A percentile compares a stretch with the other conserved stretches of the same genome.
These are phyloP conservation scores for Achatina immaculata DNA, from an alignment of 1,140 invertebrate genomes.

Conservation along the genomic window DNA sequence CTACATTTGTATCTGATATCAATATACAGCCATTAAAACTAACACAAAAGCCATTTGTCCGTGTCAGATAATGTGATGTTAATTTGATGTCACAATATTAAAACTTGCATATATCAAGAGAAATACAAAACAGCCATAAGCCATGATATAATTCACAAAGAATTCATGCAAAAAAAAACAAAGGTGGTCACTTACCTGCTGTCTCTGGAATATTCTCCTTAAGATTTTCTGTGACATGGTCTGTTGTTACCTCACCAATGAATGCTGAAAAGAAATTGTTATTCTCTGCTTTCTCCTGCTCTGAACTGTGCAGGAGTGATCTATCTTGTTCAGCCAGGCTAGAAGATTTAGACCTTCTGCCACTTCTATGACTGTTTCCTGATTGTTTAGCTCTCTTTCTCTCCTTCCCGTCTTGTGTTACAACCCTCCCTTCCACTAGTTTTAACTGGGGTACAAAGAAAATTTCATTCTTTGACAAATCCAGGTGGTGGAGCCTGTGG, in stretches of 20 bases:
- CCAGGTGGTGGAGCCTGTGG: slow-evolving; percentile 67
- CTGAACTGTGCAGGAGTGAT: too few relatives aligned
- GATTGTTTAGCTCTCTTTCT: not conserved
- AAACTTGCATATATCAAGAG: too few relatives aligned
- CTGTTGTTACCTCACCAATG: not conserved
- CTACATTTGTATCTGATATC: too few relatives aligned
- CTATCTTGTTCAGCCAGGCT: not conserved
- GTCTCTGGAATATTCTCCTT: not conserved
- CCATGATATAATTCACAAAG: too few relatives aligned
- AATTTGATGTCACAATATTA: too few relatives aligned
- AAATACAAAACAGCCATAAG: too few relatives aligned
- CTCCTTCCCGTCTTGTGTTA: slow-evolving; percentile 49
- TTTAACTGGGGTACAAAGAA: slow-evolving; percentile 68
- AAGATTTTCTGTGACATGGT: not conserved
- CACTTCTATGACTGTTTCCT: not conserved
- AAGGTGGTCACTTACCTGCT: not conserved
- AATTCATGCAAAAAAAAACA: too few relatives aligned
- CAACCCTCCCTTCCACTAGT: slow-evolving; percentile 60
- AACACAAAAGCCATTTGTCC: too few relatives aligned
- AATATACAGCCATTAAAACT: too few relatives aligned
- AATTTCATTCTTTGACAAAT: slow-evolving; percentile 68
- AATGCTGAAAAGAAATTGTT: too few relatives aligned
- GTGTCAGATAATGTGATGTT: too few relatives aligned
- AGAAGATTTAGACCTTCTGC: not conserved
- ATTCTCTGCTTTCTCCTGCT: not conserved